Evolutionary conservation across 2,113 vertebrate species (phyloP).

Genomic region (Nestor notabilis): DNA sequence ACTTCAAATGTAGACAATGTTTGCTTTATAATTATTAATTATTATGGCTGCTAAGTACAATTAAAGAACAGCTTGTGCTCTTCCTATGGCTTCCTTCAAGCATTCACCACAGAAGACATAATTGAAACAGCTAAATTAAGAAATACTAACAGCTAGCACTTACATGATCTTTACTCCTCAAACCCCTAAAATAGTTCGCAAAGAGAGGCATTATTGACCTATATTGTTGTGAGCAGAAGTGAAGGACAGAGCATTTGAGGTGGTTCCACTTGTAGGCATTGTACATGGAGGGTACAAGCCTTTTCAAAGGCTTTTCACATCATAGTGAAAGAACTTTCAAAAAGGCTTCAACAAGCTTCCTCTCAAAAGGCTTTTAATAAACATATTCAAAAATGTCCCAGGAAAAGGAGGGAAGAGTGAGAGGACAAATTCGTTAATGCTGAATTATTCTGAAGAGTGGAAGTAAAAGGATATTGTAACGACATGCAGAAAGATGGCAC

Average conservation of each 20-base stretch:
- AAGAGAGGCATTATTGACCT: neutral
- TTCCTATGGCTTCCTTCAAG: neutral
- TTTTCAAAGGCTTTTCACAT: conserved; percentile 25
- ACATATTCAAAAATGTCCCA: neutral
- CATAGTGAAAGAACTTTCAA: neutral
- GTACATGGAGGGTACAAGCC: neutral
- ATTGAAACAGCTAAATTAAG: neutral
- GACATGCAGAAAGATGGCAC: neutral
- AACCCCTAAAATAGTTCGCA: neutral
- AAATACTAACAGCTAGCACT: neutral
- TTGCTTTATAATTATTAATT: conserved; percentile 29
- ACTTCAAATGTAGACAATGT: neutral
- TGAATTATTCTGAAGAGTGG: neutral
- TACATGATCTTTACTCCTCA: neutral
- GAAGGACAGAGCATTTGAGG: neutral
- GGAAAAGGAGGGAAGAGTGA: neutral
- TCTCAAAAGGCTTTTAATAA: neutral
- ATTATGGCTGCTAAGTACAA: neutral
- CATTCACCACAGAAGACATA: neutral
- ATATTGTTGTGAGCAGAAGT: neutral
- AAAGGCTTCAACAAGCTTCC: neutral
- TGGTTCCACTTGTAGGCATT: neutral
- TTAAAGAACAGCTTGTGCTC: neutral
- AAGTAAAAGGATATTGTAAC: neutral
- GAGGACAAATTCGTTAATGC: neutral